phyloP scores from a whole-genome alignment of 2,113 vertebrate genomes.

The Alligator mississippiensis region DNA sequence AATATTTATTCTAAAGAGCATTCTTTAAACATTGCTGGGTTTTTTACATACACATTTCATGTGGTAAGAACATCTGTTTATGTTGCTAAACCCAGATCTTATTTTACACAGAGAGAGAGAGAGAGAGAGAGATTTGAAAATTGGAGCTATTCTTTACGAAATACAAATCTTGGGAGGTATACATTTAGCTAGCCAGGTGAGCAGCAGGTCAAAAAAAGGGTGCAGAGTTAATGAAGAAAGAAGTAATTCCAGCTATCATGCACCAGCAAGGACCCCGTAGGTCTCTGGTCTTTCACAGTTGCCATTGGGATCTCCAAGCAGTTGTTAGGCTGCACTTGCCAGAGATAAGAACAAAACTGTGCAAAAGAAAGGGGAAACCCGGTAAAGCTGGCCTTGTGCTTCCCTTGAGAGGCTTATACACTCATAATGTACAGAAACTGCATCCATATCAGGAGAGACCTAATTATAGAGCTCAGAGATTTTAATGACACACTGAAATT shows the following conservation, averaged over 20 bases:
- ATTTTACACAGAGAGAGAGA: background rate
- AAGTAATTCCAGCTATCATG: background rate
- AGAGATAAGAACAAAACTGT: conserved; percentile 33
- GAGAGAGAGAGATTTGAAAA: background rate
- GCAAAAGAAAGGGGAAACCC: conserved; percentile 59
- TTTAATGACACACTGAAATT: conserved; percentile 85
- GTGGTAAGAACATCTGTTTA: conserved; percentile 33
- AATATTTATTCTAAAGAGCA: conserved; percentile 44
- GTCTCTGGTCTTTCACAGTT: background rate
- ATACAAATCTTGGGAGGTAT: conserved; percentile 25
- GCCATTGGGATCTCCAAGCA: conserved; percentile 16
- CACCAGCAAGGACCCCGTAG: background rate
- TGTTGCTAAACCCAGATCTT: background rate
- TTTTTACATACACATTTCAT: background rate
- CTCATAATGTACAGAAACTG: conserved; percentile 71
- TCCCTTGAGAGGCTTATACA: conserved; percentile 63
- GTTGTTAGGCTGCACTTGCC: conserved; percentile 42
- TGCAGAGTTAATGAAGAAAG: background rate
- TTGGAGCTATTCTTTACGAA: background rate
- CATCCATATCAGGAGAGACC: conserved; percentile 82
- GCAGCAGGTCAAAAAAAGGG: background rate
- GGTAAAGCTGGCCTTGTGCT: conserved; percentile 44
- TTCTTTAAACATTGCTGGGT: background rate
- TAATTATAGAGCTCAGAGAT: conserved; percentile 84
- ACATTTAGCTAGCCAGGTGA: background rate